Evolutionary conservation across 2,797 vertebrate species (phyloP), one percentile per base, ranked within the genome.

Genomic region (Heliangelus exortis): DNA sequence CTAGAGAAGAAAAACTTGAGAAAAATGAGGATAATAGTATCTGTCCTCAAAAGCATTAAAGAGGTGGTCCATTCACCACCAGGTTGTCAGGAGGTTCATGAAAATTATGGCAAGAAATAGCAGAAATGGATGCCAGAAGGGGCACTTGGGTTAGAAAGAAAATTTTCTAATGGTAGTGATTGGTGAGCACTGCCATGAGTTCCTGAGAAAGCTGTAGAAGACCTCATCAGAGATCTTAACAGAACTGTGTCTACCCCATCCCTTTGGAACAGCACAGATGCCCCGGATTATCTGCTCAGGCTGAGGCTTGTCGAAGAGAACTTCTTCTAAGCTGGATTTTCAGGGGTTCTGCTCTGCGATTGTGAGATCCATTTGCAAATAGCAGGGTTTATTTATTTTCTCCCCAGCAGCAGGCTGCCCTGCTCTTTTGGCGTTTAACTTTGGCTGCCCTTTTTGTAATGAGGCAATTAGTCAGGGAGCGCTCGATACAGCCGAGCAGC

Each of bases 211-310:
- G 53, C 57, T 74, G 20, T 55, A 26, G 41, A 89, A 89, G n/a
- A 68, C 15, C 20, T 83, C 58, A 43, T 75, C 34, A 76, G 23
- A 58, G 29, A 29, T 45, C 61, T 89, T 77, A 72, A 41, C 22
- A 29, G 31, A 19, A 34, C 51, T 43, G 21, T 50, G 61, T 81
- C 65, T 71, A 11, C 26, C 10, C 20, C 15, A 10, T 65, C 54
- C 47, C n/a, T 78, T 66, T 0, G 0, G 39, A 78, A 45, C 0
- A 0, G 39, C 34, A 14, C 13, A n/a, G 50, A 8, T 62, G 28
- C 43, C 43, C 41, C 5, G 39, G 41, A n/a, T 55, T 21, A 63
- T 31, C 67, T 87, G 22, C 43, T 69, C 36, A 28, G 50, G 45
- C 50, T 76, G 71, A 71, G 36, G 12, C 31, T 59, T 61, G 29